Conservation (phyloP, 2,113 vertebrate species). For the Perognathus longimembris region DNA sequence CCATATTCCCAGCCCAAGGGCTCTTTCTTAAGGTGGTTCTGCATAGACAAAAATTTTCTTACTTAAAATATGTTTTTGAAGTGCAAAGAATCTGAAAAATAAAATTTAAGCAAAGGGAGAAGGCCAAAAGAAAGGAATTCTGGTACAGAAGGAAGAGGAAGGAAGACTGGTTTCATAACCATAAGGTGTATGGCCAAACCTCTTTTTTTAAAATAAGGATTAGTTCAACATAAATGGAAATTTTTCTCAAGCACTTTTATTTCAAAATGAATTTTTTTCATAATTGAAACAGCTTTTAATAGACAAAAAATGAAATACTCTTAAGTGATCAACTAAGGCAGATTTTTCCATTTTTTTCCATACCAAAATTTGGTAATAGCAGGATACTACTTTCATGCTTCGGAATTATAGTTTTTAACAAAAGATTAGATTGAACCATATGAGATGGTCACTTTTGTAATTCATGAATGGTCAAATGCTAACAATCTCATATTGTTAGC, state of each 20-base stretch:
- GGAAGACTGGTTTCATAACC: too few relatives aligned
- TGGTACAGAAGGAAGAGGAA: too few relatives aligned
- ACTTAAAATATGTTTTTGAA: slow-evolving; percentile 33
- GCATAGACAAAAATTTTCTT: background rate
- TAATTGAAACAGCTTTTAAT: too few relatives aligned
- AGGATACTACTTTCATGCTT: slow-evolving; percentile 25
- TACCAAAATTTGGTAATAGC: slow-evolving; percentile 28
- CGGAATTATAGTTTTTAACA: slow-evolving; percentile 29
- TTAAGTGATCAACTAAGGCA: slow-evolving; percentile 49
- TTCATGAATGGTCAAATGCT: background rate
- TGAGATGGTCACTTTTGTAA: slow-evolving; percentile 10
- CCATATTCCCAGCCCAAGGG: too few relatives aligned
- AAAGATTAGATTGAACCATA: slow-evolving; percentile 33
- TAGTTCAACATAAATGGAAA: too few relatives aligned
- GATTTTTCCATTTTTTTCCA: background rate
- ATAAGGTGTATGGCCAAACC: too few relatives aligned
- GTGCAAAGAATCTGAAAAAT: slow-evolving; percentile 1
- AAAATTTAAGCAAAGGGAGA: too few relatives aligned
- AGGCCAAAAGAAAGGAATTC: too few relatives aligned
- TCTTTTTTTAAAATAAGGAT: too few relatives aligned
- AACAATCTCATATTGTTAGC: slow-evolving; percentile 31
- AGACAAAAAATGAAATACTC: background rate
- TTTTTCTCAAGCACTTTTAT: too few relatives aligned
- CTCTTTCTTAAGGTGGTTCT: slow-evolving; percentile 21
- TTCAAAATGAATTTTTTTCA: too few relatives aligned